Conservation (phyloP, 2,113 vertebrate genomes). For the Ceratotherium simum region DNA sequence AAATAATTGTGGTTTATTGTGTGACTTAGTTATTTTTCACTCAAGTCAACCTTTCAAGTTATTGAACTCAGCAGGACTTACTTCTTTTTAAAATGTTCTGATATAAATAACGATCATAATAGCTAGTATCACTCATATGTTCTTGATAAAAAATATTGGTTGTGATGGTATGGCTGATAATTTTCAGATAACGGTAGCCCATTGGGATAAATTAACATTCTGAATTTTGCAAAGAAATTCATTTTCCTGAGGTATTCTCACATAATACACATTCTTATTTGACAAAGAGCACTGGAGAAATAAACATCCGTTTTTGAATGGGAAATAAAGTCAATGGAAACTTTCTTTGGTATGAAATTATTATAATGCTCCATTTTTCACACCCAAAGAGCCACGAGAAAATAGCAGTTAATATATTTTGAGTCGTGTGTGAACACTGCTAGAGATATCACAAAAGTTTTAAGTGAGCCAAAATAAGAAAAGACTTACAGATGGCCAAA, state of each 20-base stretch:
- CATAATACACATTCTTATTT: not conserved
- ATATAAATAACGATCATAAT: constrained; percentile 12
- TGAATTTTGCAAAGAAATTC: constrained; percentile 48
- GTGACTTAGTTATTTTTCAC: not conserved
- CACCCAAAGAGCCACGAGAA: not conserved
- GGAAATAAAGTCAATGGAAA: constrained; percentile 47
- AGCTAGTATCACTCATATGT: constrained; percentile 11
- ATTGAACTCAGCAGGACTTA: not conserved
- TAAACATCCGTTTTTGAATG: not conserved
- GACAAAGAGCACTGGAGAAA: constrained; percentile 29
- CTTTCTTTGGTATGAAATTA: constrained; percentile 16
- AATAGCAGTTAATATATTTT: not conserved
- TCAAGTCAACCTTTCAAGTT: constrained; percentile 38
- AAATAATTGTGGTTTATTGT: not conserved
- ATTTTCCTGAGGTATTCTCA: constrained; percentile 28
- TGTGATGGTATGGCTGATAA: not conserved
- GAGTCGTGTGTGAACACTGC: constrained; percentile 34
- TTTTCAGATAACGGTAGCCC: constrained; percentile 35
- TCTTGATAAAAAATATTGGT: constrained; percentile 52
- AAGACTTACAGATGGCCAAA: constrained; percentile 27
- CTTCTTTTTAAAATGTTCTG: not conserved
- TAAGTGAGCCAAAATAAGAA: constrained; percentile 56
- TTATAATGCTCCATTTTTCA: constrained; percentile 21
- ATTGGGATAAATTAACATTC: not conserved
- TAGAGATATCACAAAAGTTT: constrained; percentile 24